These are phyloP conservation scores for Typhlichthys eigenmanni DNA, from an alignment of 2,797 vertebrate genomes.

Conservation along the genomic window DNA sequence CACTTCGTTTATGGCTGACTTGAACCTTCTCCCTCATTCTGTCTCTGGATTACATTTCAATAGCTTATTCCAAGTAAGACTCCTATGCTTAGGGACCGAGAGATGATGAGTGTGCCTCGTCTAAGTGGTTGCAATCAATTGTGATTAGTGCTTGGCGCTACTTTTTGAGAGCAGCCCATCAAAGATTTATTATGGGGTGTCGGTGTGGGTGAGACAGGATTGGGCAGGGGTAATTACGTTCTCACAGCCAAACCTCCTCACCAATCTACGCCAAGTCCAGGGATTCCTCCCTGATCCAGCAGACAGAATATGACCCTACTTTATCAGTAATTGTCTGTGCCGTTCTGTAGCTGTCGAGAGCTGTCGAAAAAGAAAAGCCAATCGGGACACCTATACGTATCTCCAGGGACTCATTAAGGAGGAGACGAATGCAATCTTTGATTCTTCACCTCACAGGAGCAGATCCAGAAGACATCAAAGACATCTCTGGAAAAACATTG, in stretches of 20 bases:
- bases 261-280: conserved; percentile 44
- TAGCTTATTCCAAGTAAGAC: too few species aligned
- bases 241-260: conserved; percentile 53
- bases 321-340: too few species aligned
- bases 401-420: too few species aligned
- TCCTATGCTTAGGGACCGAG: background rate
- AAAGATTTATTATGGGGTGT: conserved; percentile 85
- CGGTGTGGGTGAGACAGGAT: conserved; percentile 65
- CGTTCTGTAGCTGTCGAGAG: background rate
- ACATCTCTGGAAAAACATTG: too few species aligned
- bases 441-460: too few species aligned
- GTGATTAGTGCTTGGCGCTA: conserved; percentile 79
- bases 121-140: conserved; percentile 90
- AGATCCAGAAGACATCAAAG: too few species aligned
- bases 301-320: too few species aligned
- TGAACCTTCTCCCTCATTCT: conserved; percentile 24
- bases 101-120: conserved; percentile 54
- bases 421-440: too few species aligned
- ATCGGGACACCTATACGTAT: too few species aligned
- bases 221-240: conserved; percentile 71
- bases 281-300: background rate
- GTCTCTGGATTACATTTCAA: conserved; percentile 8
- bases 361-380: background rate
- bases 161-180: conserved; percentile 81
- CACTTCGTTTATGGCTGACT: conserved; percentile 9